Conservation (phyloP, 2,113 vertebrate species). For the Zapornia atra region DNA sequence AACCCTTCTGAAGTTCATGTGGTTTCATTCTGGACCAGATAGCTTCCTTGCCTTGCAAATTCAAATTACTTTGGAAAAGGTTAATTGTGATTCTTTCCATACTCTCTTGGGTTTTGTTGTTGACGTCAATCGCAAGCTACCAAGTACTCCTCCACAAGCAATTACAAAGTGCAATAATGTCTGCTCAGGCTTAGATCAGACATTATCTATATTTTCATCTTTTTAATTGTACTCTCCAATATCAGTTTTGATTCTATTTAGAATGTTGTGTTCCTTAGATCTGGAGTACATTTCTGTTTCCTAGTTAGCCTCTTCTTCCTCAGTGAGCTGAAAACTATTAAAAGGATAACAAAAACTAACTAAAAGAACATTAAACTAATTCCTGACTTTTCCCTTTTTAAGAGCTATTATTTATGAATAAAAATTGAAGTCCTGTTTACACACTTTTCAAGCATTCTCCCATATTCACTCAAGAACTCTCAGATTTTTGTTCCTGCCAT, state of each 20-base stretch:
- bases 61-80: constrained; percentile 27
- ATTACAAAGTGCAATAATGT: neutral
- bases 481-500: neutral
- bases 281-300: neutral
- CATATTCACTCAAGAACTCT: neutral
- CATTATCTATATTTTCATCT: constrained; percentile 10
- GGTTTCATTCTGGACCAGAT: neutral
- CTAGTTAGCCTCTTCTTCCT: neutral
- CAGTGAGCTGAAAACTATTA: neutral
- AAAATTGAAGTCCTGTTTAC: neutral
- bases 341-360: neutral
- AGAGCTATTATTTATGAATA: too few species aligned
- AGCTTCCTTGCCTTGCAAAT: constrained; percentile 6
- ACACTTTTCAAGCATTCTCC: neutral
- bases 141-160: neutral
- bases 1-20: neutral
- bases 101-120: neutral
- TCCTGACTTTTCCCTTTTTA: neutral
- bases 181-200: neutral
- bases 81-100: constrained; percentile 38
- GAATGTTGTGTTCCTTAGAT: neutral
- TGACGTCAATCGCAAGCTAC: constrained; percentile 19
- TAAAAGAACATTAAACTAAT: neutral
- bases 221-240: neutral
- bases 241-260: neutral